A percentile compares a stretch with the other conserved stretches of the same genome.
phyloP scores from a whole-genome alignment of 1,140 invertebrate species.

The Lucilia cuprina region DNA sequence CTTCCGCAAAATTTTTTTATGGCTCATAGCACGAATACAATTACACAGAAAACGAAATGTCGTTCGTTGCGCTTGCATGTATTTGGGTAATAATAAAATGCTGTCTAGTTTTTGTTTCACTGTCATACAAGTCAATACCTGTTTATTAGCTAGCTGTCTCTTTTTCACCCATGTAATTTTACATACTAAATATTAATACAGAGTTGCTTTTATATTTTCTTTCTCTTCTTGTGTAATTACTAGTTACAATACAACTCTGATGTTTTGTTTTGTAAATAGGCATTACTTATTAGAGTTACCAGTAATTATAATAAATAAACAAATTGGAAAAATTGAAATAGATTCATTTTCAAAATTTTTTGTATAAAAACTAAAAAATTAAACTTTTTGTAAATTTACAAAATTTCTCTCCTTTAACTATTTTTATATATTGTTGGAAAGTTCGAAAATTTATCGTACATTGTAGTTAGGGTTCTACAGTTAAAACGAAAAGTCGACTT shows the following conservation, averaged over 20 bases:
- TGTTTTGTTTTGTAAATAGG: not conserved
- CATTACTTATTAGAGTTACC: not conserved
- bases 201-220: not conserved
- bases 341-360: too few relatives aligned
- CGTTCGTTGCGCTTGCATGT: conserved; percentile 29
- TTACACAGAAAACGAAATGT: conserved; percentile 36
- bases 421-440: too few relatives aligned
- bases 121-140: not conserved
- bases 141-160: not conserved
- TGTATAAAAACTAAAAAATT: too few relatives aligned
- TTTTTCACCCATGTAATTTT: not conserved
- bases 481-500: too few relatives aligned
- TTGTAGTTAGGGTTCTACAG: too few relatives aligned
- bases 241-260: not conserved
- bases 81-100: conserved; percentile 5
- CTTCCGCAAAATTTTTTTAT: conserved; percentile 37
- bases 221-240: not conserved
- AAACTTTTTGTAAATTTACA: too few relatives aligned
- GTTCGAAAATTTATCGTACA: too few relatives aligned
- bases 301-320: too few relatives aligned
- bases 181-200: not conserved
- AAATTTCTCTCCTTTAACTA: too few relatives aligned
- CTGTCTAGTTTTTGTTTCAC: conserved; percentile 15
- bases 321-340: too few relatives aligned
- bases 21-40: conserved; percentile 36